Conservation (phyloP, 1,140 invertebrate genomes). For the Lucilia cuprina region DNA sequence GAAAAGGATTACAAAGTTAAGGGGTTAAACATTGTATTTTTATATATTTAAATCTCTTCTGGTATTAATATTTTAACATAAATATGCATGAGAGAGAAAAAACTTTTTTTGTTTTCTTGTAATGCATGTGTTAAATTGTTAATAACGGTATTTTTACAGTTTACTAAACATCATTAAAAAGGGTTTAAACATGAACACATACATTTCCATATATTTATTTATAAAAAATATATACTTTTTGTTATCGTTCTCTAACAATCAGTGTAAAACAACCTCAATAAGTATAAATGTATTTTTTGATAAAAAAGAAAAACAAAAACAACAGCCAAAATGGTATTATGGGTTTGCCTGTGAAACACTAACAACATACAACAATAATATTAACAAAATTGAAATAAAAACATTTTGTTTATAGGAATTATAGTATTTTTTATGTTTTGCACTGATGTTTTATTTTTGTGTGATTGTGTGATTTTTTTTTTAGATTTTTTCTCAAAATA, state of each 20-base stretch:
- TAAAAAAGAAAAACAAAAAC: not conserved
- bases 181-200: not conserved
- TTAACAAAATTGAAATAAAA: not conserved
- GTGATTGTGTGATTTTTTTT: not conserved
- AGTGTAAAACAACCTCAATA: not conserved
- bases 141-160: conserved; percentile 17
- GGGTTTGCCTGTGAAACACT: not conserved
- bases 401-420: not conserved
- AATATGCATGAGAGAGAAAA: not conserved
- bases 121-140: conserved; percentile 15
- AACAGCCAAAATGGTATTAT: not conserved
- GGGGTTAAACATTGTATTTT: too few relatives aligned
- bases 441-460: not conserved
- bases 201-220: not conserved
- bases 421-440: not conserved
- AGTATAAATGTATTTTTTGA: not conserved
- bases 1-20: too few relatives aligned
- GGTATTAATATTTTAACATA: too few relatives aligned
- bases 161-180: conserved; percentile 15
- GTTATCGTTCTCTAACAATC: conserved; percentile 1
- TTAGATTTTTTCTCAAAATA: not conserved
- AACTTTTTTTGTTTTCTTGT: not conserved
- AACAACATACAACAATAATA: not conserved
- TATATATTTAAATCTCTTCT: too few relatives aligned
- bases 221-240: not conserved